phyloP scores from a whole-genome alignment of 2,113 vertebrate species.

The Rhea pennata region DNA sequence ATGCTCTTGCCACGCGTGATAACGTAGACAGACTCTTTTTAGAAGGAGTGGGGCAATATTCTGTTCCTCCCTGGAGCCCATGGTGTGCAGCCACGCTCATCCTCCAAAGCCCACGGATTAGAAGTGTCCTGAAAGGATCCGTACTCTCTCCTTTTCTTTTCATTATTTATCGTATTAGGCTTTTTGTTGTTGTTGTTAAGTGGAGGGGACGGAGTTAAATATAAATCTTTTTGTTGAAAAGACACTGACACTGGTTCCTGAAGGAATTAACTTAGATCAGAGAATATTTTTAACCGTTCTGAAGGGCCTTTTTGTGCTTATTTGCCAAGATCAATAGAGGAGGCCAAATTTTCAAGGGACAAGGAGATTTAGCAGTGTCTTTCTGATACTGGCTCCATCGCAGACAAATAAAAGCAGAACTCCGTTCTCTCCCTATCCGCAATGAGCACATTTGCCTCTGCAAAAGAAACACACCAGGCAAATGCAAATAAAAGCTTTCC shows the following conservation, averaged over 20 bases:
- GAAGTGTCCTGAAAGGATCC: background rate
- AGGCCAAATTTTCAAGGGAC: background rate
- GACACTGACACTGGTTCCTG: background rate
- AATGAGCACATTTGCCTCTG: background rate
- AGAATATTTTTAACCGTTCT: background rate
- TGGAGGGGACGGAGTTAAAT: background rate
- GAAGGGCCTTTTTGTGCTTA: background rate
- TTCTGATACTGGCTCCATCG: background rate
- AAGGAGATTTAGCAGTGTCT: background rate
- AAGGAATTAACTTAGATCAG: background rate
- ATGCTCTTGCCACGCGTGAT: background rate
- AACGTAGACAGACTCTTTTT: background rate
- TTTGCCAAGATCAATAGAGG: background rate
- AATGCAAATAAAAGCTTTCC: background rate
- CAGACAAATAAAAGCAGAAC: background rate
- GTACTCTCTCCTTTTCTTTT: background rate
- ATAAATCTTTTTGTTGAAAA: background rate
- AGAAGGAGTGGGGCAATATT: background rate
- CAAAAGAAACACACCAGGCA: background rate
- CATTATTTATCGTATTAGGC: background rate
- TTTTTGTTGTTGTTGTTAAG: background rate
- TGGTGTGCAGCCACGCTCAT: background rate
- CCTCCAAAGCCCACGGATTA: background rate
- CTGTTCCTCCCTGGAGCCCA: background rate
- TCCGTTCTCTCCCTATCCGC: background rate